A percentile compares a stretch with the other conserved stretches of the same genome.
These are phyloP conservation scores for Enteromius fasciolatus DNA, from an alignment of 2,797 vertebrate species.

Conservation along the genomic window DNA sequence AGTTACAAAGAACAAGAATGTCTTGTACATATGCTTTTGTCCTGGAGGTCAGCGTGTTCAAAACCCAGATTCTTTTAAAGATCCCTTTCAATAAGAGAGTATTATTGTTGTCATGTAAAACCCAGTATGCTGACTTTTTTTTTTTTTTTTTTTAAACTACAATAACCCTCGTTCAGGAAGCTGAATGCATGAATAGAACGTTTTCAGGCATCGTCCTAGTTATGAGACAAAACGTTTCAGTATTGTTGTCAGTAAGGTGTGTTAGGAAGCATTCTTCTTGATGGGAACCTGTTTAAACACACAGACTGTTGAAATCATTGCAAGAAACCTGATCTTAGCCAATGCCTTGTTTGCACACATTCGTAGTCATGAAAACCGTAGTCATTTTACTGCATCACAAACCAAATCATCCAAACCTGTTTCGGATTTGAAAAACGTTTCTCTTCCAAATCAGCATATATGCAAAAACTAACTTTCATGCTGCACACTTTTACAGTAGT, in stretches of 20 bases:
- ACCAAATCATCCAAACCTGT: background rate
- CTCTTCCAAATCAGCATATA: background rate
- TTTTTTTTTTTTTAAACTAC: background rate
- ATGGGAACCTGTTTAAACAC: background rate
- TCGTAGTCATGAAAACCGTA: background rate
- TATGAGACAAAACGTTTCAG: background rate
- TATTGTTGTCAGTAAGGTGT: background rate
- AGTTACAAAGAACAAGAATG: background rate
- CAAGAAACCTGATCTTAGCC: background rate
- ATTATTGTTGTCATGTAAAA: conserved; percentile 2
- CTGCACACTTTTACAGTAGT: background rate
- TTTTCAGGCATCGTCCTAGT: background rate
- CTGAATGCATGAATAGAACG: background rate
- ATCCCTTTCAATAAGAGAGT: background rate
- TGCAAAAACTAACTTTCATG: background rate
- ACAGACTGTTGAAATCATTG: background rate
- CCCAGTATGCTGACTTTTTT: background rate
- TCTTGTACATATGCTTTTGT: background rate
- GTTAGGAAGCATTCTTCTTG: background rate
- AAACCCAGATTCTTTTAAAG: background rate
- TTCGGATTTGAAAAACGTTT: background rate
- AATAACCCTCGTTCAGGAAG: background rate
- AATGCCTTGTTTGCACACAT: background rate
- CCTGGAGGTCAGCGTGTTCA: background rate
- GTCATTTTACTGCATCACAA: background rate